phyloP scores from a whole-genome alignment of 2,113 vertebrate genomes.

The Chaetops frenatus region DNA sequence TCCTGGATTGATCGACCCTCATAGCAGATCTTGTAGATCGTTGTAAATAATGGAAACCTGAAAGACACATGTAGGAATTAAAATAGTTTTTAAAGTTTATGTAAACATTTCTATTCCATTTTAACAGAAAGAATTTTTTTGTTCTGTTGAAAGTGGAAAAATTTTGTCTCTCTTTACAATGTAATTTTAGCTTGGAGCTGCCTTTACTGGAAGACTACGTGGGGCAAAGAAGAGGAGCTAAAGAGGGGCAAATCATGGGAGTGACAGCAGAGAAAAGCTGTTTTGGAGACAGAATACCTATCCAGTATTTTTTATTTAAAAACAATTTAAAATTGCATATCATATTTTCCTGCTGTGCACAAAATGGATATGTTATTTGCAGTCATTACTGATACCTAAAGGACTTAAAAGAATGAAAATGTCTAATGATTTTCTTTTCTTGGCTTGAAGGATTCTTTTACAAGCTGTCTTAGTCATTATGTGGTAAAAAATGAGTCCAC shows the following conservation, averaged over 20 bases:
- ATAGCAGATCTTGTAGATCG: constrained; percentile 83
- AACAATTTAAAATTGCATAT: not conserved
- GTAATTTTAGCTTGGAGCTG: not conserved
- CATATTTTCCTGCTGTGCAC: not conserved
- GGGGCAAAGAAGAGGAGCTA: not conserved
- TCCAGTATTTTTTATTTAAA: not conserved
- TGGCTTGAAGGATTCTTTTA: not conserved
- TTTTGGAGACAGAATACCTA: not conserved
- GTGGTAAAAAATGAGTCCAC: not conserved
- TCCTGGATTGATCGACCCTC: constrained; percentile 75
- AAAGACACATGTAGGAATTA: not conserved
- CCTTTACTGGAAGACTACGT: not conserved
- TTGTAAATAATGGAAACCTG: constrained; percentile 83
- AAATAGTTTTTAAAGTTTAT: not conserved
- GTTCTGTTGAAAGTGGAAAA: not conserved
- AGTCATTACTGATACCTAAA: not conserved
- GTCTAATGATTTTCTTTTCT: not conserved
- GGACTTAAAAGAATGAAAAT: not conserved
- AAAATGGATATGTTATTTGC: not conserved
- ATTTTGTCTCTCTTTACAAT: not conserved
- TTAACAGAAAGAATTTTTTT: not conserved
- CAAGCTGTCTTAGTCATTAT: not conserved
- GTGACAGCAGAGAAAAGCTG: not conserved
- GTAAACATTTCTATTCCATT: not conserved
- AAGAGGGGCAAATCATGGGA: not conserved